Base-by-base conservation (phyloP, 2,113 vertebrate genomes). In the Pseudois nayaur region DNA sequence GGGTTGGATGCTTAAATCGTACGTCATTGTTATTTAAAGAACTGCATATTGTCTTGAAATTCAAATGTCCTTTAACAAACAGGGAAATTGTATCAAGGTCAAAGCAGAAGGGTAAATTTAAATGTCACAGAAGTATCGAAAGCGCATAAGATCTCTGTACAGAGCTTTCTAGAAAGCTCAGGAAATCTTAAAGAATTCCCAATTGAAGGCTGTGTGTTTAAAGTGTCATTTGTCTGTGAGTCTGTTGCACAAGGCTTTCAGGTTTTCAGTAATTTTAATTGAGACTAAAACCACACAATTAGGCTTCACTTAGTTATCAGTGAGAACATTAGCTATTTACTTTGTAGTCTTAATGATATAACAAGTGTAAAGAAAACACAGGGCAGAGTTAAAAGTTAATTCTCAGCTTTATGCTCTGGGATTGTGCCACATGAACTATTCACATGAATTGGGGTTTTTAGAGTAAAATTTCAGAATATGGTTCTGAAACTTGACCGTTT, bases 201-300 rank as follows among this genome's bases (percentile, higher is more conserved):
- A 31, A 31, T 92, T 8, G 84, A 96, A 98, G 86, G 76, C 84
- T 48, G 48, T 10, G 82, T 82, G 78, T 98, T 3, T 64, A 71
- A 98, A 98, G 57, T 55, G 95, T 94, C 87, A 95, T 96, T 98
- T 98, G 91, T 96, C 79, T 98, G 52, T 96, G 97, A 98, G 92
- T n/a, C 87, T 88, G n/a, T 96, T 97, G 60, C 50, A 95, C 60
- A 95, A 98, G 91, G 31, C 17, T 89, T 57, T 97, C 89, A 89
- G 97, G 36, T 98, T 97, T 98, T 98, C 82, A 97, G 79, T 76
- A 95, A 79, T 96, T 98, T 98, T 97, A 98, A 98, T 89, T 93
- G 95, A 98, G 97, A 97, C 0, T 54, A 95, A 96, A 97, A 82
- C 92, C 85, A 95, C 91, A 95, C 78, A 92, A 97, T 96, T 98